Percentiles rank a stretch among this genome's conserved stretches.
phyloP scores from a whole-genome alignment of 2,113 vertebrate genomes.

The Cinclus cinclus region DNA sequence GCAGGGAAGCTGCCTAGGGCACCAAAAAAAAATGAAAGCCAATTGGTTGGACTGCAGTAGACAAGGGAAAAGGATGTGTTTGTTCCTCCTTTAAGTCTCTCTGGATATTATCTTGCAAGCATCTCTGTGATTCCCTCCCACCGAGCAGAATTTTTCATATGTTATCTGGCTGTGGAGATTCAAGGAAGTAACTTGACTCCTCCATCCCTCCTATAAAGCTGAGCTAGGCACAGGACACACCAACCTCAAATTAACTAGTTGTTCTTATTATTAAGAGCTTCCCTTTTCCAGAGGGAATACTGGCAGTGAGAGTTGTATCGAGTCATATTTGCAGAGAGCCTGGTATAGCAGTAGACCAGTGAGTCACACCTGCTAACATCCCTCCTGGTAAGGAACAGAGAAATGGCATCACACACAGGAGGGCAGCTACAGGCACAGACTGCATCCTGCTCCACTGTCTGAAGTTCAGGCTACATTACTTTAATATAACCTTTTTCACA shows the following conservation, averaged over 20 bases:
- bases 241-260: not conserved
- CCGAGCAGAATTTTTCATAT: not conserved
- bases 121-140: not conserved
- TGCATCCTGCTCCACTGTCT: not conserved
- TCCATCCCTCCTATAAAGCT: not conserved
- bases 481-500: not conserved
- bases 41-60: not conserved
- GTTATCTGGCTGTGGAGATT: not conserved
- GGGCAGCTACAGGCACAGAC: not conserved
- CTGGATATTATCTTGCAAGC: not conserved
- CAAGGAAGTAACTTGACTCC: not conserved
- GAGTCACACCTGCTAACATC: not conserved
- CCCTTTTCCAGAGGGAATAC: not conserved
- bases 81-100: not conserved
- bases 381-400: not conserved
- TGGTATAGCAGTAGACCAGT: not conserved
- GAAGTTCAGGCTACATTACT: not conserved
- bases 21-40: not conserved
- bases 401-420: not conserved
- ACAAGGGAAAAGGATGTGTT: not conserved
- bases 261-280: not conserved
- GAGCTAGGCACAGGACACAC: not conserved
- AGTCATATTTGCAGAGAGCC: not conserved
- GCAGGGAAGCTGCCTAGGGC: not conserved
- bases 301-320: accelerated